Conservation (phyloP, 1,140 invertebrate species). For the Brachionus plicatilis region DNA sequence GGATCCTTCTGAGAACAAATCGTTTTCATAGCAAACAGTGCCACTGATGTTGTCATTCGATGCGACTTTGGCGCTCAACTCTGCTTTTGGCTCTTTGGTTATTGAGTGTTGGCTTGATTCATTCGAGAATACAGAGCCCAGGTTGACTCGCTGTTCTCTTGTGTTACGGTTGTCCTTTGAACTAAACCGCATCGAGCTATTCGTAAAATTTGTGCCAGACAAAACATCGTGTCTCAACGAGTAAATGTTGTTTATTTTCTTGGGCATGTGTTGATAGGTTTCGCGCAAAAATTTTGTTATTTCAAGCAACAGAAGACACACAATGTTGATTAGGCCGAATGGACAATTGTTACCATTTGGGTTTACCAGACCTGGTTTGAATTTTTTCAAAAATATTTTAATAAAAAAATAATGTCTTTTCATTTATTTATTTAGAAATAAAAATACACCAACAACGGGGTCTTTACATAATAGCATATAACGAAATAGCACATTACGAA, state of each 20-base stretch:
- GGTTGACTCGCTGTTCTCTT: background rate
- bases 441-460: too few species aligned
- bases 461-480: too few species aligned
- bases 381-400: background rate
- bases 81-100: background rate
- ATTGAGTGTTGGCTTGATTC: background rate
- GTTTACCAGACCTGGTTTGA: constrained; percentile 70
- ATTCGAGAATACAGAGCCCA: constrained; percentile 1
- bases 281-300: constrained; percentile 94
- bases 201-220: constrained; percentile 49
- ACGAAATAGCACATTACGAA: too few species aligned
- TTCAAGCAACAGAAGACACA: constrained; percentile 85
- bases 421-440: too few species aligned
- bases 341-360: constrained; percentile 79
- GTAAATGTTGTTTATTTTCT: constrained; percentile 45
- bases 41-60: constrained; percentile 1
- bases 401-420: background rate
- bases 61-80: background rate
- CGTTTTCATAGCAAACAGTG: background rate
- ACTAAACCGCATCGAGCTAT: constrained; percentile 46
- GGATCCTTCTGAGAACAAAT: background rate
- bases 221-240: constrained; percentile 41
- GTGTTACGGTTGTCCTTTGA: constrained; percentile 50
- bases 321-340: constrained; percentile 79
- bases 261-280: constrained; percentile 70